A percentile compares a stretch with the other conserved stretches of the same genome.
Conservation (phyloP, 2,113 vertebrate genomes). For the Boulengeromyrus knoepffleri region DNA sequence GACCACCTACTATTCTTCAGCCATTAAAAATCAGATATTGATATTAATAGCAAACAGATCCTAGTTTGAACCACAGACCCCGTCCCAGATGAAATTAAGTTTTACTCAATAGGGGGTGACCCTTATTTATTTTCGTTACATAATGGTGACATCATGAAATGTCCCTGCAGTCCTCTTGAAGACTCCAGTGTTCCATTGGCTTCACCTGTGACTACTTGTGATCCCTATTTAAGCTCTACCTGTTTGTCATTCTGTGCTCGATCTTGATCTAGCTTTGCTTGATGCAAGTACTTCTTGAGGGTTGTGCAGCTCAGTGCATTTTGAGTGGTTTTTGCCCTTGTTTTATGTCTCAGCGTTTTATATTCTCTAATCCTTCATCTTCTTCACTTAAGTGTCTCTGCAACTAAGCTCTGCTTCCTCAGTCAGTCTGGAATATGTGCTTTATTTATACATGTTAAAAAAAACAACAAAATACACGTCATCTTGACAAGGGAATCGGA, state of each 20-base stretch:
- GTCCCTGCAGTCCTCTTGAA: not conserved
- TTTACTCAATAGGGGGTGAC: not conserved
- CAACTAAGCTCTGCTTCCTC: not conserved
- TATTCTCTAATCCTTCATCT: not conserved
- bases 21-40: too few relatives aligned
- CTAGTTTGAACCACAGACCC: not conserved
- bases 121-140: not conserved
- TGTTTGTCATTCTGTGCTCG: not conserved
- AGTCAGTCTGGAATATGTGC: not conserved
- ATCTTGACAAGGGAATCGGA: not conserved
- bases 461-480: not conserved
- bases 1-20: too few relatives aligned
- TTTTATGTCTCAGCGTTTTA: not conserved
- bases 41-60: too few relatives aligned
- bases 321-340: too few relatives aligned
- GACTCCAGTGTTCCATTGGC: not conserved
- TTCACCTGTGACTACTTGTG: not conserved
- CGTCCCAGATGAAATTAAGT: not conserved
- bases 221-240: not conserved
- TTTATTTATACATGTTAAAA: not conserved
- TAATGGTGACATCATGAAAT: not conserved
- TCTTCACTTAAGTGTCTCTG: not conserved
- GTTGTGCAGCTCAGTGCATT: too few relatives aligned
- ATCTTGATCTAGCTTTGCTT: too few relatives aligned
- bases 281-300: too few relatives aligned